phyloP scores from a whole-genome alignment of 2,797 vertebrate genomes.

The Neosilurus hyrtlii region DNA sequence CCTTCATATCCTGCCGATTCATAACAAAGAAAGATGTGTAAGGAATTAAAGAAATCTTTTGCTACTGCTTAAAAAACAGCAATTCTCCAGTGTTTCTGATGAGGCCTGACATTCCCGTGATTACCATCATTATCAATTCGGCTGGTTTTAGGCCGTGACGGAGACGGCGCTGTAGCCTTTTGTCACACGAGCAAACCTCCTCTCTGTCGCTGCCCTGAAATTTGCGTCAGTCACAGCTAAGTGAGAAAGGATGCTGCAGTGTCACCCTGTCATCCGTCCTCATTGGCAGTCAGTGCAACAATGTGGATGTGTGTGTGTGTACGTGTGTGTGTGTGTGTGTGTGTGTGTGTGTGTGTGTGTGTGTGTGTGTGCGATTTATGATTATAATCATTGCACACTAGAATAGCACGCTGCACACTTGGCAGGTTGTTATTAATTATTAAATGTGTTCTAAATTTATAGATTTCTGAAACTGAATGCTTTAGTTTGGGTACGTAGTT shows the following conservation, averaged over 20 bases:
- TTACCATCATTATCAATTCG: constrained; percentile 27
- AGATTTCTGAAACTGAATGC: background rate
- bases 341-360: background rate
- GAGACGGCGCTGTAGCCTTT: constrained; percentile 24
- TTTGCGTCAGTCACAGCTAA: constrained; percentile 46
- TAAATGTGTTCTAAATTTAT: background rate
- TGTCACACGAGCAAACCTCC: constrained; percentile 32
- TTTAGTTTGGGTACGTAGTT: background rate
- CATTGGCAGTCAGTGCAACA: constrained; percentile 36
- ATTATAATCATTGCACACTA: constrained; percentile 30
- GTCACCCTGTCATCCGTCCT: constrained; percentile 46
- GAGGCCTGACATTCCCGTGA: constrained; percentile 30
- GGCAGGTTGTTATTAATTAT: constrained; percentile 18
- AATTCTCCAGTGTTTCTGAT: background rate
- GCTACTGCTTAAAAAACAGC: background rate
- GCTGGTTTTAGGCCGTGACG: constrained; percentile 34
- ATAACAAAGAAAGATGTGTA: background rate
- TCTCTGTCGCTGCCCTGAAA: constrained; percentile 41
- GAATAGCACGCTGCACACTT: background rate
- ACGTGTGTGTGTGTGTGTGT: constrained; percentile 4
- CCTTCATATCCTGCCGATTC: background rate
- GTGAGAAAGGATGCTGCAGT: constrained; percentile 37
- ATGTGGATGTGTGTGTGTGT: constrained; percentile 21
- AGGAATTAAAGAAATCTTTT: background rate
- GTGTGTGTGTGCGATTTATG: background rate